Percentiles rank a stretch among this genome's conserved stretches.
Evolutionary conservation across 1,140 invertebrate species (phyloP).

Genomic region (Brachionus rubens): DNA sequence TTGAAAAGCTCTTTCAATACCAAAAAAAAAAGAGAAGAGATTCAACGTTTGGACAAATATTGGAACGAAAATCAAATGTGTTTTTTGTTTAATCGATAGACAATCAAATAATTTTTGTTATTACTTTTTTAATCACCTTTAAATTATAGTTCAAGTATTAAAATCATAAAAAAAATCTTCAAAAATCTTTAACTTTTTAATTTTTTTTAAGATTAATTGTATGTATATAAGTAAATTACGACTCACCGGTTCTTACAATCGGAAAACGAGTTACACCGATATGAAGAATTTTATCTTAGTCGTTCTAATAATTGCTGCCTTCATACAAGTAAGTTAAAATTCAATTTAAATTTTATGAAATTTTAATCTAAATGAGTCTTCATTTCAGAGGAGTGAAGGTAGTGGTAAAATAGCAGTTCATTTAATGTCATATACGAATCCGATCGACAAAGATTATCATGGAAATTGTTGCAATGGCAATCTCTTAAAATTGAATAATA

Average conservation of each 20-base stretch:
- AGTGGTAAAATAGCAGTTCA: slow-evolving; percentile 46
- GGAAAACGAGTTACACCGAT: background rate
- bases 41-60: no score
- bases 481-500: background rate
- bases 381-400: background rate
- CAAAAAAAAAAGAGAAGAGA: no score
- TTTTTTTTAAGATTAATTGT: no score
- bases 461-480: slow-evolving; percentile 40
- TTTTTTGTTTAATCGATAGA: background rate
- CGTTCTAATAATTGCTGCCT: background rate
- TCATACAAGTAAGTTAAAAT: slow-evolving; percentile 1
- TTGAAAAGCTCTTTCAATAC: no score
- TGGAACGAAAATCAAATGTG: no score
- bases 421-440: slow-evolving; percentile 25
- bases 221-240: slow-evolving; percentile 2
- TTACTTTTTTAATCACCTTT: no score
- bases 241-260: slow-evolving; percentile 1
- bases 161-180: no score
- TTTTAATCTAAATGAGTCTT: background rate
- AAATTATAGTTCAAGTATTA: no score
- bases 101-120: background rate
- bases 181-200: no score
- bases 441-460: slow-evolving; percentile 15
- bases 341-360: background rate
- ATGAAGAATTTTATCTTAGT: background rate